These are phyloP conservation scores for Caprella mutica DNA, from an alignment of 2,888 invertebrate genomes.

Conservation along the genomic window DNA sequence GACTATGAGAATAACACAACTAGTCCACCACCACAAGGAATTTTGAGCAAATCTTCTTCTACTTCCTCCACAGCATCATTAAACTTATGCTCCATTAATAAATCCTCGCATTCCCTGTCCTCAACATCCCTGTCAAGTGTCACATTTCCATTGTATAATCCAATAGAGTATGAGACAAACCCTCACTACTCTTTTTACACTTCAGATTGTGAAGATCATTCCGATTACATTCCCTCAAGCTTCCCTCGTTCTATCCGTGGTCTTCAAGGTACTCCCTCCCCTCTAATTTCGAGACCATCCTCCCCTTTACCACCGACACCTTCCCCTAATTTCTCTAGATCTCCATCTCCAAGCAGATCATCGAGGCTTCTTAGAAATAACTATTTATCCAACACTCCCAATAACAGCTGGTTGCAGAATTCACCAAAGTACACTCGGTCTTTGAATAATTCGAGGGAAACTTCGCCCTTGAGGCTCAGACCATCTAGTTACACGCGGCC, in stretches of 20 bases:
- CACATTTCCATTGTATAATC: background rate
- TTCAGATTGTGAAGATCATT: conserved; percentile 9
- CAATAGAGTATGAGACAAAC: conserved; percentile 2
- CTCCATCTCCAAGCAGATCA: conserved; percentile 2
- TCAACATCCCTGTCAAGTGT: conserved; percentile 4
- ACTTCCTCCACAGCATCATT: conserved; percentile 3
- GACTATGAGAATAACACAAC: conserved; percentile 3
- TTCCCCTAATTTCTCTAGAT: conserved; percentile 7
- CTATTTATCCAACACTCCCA: background rate
- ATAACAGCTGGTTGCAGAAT: background rate
- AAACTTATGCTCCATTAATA: background rate
- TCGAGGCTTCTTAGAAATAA: background rate
- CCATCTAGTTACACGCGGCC: conserved; percentile 6
- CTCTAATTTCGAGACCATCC: conserved; percentile 2
- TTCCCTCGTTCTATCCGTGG: background rate
- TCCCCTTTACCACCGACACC: conserved; percentile 5
- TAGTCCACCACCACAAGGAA: background rate
- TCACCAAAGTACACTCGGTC: conserved; percentile 1
- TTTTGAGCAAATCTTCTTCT: conserved; percentile 3
- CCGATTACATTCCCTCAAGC: conserved; percentile 2
- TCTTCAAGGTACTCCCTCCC: background rate
- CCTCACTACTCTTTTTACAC: background rate
- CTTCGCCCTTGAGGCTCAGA: background rate
- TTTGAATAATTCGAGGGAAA: background rate
- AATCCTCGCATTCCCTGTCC: conserved; percentile 5